Evolutionary conservation across 2,797 vertebrate genomes (phyloP), one percentile per base, ranked within the genome.

Genomic region (Microctenopoma stevenorrisi): DNA sequence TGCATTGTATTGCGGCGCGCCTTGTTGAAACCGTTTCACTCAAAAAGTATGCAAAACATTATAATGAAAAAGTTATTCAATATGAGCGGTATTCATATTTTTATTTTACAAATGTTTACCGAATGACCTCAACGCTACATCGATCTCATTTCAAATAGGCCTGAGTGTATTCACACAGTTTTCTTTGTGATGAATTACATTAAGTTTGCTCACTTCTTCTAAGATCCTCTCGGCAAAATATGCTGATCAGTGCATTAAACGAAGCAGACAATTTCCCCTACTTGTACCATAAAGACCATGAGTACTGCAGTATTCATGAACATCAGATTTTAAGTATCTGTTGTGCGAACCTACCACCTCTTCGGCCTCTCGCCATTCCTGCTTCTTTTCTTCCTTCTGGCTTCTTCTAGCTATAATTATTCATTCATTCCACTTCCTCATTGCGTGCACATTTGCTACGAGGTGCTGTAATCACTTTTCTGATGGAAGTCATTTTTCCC

Each of bases 391-490:
- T 22, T 30, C 59, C 68, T 80, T 57, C 25, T 9, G 26, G 52
- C 74, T 28, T 76, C 61, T 68, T 54, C 50, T 72, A 38, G 25
- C 64, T 61, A 60, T 88, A 84, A 92, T 88, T 91, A 89, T 88
- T 85, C 61, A 83, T 79, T 79, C 78, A 82, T 85, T 90, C 69
- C 55, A 50, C 60, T 68, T 71, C 58, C 60, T 85, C 78, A 70
- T 80, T 79, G 83, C 78, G 64, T 77, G 72, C 71, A 65, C 48
- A 64, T 84, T 87, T 76, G 71, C 72, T 84, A 82, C 91, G 78
- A 86, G 80, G 65, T 67, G 68, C 74, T 76, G 74, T 88, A 88
- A 85, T 90, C 64, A 73, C 78, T 81, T 81, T 76, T 78, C 70
- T 84, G 72, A 90, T 82, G 63, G 81, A 88, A 89, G 64, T 64